A percentile compares a stretch with the other conserved stretches of the same genome.
Conservation (phyloP, 2,888 invertebrate species). For the Drosophila greeni region DNA sequence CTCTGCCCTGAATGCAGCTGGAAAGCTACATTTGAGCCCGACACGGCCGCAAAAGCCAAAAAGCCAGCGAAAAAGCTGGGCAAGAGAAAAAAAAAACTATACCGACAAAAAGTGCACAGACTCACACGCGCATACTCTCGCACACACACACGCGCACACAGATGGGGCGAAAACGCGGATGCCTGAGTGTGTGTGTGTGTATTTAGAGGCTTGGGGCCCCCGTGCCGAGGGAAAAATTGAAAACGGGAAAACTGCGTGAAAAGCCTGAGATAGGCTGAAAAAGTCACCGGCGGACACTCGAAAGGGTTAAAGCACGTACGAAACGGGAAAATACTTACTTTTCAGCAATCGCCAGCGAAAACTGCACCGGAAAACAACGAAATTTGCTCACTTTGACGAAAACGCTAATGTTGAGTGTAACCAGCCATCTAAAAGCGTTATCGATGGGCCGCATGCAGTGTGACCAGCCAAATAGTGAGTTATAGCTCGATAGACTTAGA, state of each 20-base stretch:
- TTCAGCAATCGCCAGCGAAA: slow-evolving; percentile 13
- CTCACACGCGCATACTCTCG: not conserved
- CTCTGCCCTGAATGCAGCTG: slow-evolving; percentile 5
- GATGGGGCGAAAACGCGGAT: not conserved
- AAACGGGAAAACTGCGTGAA: not conserved
- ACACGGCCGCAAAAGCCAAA: slow-evolving; percentile 2
- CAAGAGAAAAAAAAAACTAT: slow-evolving; percentile 16
- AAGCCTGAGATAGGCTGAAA: not conserved
- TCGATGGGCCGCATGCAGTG: not conserved
- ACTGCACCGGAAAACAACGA: slow-evolving; percentile 19
- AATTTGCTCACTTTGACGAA: slow-evolving; percentile 27
- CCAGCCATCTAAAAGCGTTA: not conserved
- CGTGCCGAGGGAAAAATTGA: slow-evolving; percentile 6
- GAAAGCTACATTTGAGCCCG: slow-evolving; percentile 2
- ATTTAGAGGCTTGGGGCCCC: slow-evolving; percentile 19
- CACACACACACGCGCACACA: not conserved
- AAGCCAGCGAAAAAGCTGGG: slow-evolving; percentile 4
- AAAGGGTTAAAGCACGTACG: not conserved
- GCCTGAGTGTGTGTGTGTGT: not conserved
- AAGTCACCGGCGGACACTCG: not conserved
- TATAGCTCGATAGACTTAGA: not conserved
- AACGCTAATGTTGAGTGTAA: slow-evolving; percentile 4
- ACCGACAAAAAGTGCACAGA: slow-evolving; percentile 23
- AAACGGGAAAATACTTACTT: slow-evolving; percentile 16
- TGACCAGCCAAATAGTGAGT: not conserved